Evolutionary conservation across 2,113 vertebrate genomes (phyloP).

Genomic region (Macroglossus sobrinus): DNA sequence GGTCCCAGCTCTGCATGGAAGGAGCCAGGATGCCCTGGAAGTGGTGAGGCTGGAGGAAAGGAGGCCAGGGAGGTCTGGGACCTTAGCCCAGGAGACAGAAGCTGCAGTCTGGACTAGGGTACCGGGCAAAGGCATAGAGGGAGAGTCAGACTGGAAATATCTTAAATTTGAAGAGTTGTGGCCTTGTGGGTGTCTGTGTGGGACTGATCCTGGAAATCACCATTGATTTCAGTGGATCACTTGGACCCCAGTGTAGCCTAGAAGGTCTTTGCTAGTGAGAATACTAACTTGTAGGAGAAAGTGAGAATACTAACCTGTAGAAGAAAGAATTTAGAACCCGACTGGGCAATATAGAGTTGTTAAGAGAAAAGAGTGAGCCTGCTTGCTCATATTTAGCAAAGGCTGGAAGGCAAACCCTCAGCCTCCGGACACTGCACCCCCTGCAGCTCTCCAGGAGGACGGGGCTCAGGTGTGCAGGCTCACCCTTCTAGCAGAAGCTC

Average conservation of each 20-base stretch:
- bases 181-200: background rate
- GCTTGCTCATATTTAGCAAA: background rate
- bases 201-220: rapidly evolving
- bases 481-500: background rate
- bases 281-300: background rate
- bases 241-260: background rate
- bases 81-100: background rate
- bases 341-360: background rate
- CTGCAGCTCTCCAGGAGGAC: rapidly evolving
- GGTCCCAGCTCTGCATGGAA: background rate
- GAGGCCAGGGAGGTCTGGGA: background rate
- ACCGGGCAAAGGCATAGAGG: rapidly evolving
- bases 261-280: background rate
- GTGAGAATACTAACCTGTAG: background rate
- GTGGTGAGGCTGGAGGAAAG: background rate
- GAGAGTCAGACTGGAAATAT: background rate
- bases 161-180: background rate
- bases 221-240: background rate
- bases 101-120: no score
- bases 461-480: background rate
- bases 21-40: no score
- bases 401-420: background rate
- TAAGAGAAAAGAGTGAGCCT: background rate
- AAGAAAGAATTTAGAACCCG: background rate
- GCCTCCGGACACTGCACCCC: rapidly evolving